phyloP scores from a whole-genome alignment of 2,888 invertebrate species.

The Ctena decussata region DNA sequence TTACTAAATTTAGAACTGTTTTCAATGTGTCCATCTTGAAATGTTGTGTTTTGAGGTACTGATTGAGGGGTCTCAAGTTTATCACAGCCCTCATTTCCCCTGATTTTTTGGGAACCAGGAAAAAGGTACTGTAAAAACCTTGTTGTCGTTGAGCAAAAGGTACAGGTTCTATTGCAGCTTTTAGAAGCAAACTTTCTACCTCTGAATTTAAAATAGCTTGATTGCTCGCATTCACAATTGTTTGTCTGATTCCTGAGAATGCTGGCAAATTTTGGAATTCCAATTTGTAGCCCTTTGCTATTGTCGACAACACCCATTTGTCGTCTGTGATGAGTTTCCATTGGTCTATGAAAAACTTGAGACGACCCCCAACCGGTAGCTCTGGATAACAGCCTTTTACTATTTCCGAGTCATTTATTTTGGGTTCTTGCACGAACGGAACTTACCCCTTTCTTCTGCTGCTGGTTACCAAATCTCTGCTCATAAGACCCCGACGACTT shows the following conservation, averaged over 20 bases:
- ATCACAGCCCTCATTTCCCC: conserved; percentile 45
- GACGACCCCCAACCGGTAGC: too few species aligned
- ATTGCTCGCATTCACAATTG: neutral
- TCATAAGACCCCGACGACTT: too few species aligned
- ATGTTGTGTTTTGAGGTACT: conserved; percentile 31
- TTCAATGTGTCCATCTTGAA: conserved; percentile 58
- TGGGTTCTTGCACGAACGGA: too few species aligned
- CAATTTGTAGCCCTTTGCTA: neutral
- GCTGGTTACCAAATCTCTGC: too few species aligned
- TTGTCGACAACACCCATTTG: neutral
- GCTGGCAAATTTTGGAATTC: neutral
- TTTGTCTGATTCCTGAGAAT: neutral
- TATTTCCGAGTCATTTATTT: too few species aligned
- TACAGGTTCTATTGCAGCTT: conserved; percentile 35
- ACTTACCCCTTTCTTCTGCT: too few species aligned
- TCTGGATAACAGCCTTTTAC: conserved; percentile 27
- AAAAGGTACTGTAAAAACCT: conserved; percentile 57
- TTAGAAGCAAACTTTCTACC: conserved; percentile 42
- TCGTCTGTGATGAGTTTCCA: conserved; percentile 12
- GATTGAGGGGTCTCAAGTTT: conserved; percentile 55
- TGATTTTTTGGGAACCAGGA: conserved; percentile 43
- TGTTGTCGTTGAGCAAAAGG: conserved; percentile 3
- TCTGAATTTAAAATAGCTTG: too few species aligned
- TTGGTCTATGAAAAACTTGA: conserved; percentile 16
- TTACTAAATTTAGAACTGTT: too few species aligned